Evolutionary conservation across 2,888 invertebrate genomes (phyloP).

Genomic region (Amaurobius ferox): DNA sequence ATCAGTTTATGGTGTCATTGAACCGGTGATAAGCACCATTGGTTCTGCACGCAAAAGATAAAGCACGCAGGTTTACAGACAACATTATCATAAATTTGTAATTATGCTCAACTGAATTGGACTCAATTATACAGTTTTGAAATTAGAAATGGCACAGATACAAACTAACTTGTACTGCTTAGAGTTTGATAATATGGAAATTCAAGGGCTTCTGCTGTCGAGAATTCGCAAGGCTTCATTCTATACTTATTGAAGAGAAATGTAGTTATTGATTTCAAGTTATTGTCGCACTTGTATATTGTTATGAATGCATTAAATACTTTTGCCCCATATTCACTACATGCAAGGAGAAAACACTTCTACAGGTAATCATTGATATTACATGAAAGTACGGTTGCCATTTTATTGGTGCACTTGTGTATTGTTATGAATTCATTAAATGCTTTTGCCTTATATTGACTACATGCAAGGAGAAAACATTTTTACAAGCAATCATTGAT

Average conservation of each 20-base stretch:
- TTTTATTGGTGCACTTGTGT: no score
- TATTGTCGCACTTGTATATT: no score
- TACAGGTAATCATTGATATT: no score
- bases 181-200: background rate
- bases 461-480: no score
- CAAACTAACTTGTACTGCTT: background rate
- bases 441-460: no score
- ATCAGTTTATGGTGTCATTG: background rate
- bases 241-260: background rate
- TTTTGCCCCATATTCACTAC: no score
- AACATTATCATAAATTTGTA: background rate
- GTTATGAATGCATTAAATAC: no score
- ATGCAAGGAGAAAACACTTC: no score
- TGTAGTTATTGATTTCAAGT: background rate
- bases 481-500: no score
- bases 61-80: background rate
- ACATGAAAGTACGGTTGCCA: no score
- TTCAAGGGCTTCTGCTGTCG: background rate
- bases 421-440: no score
- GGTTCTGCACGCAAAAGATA: background rate
- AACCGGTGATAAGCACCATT: background rate
- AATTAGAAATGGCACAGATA: background rate
- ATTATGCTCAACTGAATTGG: background rate
- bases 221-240: background rate
- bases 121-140: background rate